These are phyloP conservation scores for Panagrolaimus sp. DNA, from an alignment of 1,140 invertebrate species.

Conservation along the genomic window DNA sequence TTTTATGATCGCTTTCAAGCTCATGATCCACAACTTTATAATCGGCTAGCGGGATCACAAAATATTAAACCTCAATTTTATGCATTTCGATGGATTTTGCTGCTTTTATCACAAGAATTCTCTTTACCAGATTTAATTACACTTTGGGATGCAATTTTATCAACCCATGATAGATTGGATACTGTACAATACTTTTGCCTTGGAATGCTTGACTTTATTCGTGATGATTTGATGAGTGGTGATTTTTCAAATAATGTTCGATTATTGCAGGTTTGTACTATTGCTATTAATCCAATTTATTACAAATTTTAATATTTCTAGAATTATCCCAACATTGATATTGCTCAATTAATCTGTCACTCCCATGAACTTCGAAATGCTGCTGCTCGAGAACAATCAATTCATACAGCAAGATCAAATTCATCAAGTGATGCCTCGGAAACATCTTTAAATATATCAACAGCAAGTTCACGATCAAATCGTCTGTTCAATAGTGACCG, in stretches of 20 bases:
- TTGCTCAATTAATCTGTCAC: too few species aligned
- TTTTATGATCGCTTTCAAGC: slow-evolving; percentile 37
- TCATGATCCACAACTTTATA: slow-evolving; percentile 71
- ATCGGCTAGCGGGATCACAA: slow-evolving; percentile 70
- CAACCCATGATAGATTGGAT: slow-evolving; percentile 42
- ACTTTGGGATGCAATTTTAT: slow-evolving; percentile 50
- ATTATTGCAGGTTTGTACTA: slow-evolving; percentile 36
- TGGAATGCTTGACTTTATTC: slow-evolving; percentile 39
- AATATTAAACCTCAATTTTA: slow-evolving; percentile 90
- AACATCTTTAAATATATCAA: neutral
- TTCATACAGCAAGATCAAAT: slow-evolving; percentile 4
- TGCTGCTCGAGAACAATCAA: neutral
- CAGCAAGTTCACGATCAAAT: neutral
- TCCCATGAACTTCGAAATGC: too few species aligned
- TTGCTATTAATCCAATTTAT: neutral
- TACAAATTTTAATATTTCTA: neutral
- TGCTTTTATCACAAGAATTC: slow-evolving; percentile 95
- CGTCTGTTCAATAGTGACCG: slow-evolving; percentile 21
- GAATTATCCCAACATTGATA: too few species aligned
- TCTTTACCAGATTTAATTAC: slow-evolving; percentile 58
- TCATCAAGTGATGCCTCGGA: slow-evolving; percentile 8
- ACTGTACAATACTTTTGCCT: slow-evolving; percentile 45
- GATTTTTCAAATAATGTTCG: slow-evolving; percentile 46
- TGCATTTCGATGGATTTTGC: slow-evolving; percentile 90
- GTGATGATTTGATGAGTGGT: slow-evolving; percentile 36